A percentile compares a stretch with the other conserved stretches of the same genome.
These are phyloP conservation scores for Fratercula arctica DNA, from an alignment of 2,797 vertebrate species.

Conservation along the genomic window DNA sequence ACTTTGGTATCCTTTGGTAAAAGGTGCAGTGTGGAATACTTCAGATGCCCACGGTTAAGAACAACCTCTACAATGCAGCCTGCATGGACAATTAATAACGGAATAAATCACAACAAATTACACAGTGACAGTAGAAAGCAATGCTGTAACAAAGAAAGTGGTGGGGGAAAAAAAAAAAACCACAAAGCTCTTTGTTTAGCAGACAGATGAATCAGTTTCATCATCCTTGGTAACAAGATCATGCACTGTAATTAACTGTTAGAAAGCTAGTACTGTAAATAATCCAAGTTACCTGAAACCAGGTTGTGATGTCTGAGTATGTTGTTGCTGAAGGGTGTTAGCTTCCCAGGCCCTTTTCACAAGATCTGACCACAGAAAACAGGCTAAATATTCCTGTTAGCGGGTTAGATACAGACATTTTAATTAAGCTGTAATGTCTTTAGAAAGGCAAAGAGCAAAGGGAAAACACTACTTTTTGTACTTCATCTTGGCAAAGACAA, in stretches of 20 bases:
- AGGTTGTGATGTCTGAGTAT: not conserved
- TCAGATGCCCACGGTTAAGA: not conserved
- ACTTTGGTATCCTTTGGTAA: not conserved
- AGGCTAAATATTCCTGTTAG: not conserved
- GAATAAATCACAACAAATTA: constrained; percentile 32
- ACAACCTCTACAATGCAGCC: not conserved
- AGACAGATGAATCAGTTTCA: constrained; percentile 29
- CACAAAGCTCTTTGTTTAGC: not conserved
- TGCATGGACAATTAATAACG: not conserved
- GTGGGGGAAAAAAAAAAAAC: rapidly evolving
- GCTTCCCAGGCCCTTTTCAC: not conserved
- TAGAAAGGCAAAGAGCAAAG: not conserved
- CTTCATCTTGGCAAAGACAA: not conserved
- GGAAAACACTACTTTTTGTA: not conserved
- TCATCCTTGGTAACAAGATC: constrained; percentile 41
- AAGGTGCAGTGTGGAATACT: not conserved
- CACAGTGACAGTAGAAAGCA: not conserved
- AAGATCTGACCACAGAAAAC: not conserved
- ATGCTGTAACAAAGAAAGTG: not conserved
- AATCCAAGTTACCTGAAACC: constrained; percentile 47
- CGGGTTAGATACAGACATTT: not conserved
- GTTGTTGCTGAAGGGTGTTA: not conserved
- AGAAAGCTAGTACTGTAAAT: constrained; percentile 23
- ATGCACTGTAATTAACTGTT: constrained; percentile 29
- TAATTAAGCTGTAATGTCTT: not conserved